phyloP scores from a whole-genome alignment of 2,888 invertebrate species.

The Drosophila leonis region DNA sequence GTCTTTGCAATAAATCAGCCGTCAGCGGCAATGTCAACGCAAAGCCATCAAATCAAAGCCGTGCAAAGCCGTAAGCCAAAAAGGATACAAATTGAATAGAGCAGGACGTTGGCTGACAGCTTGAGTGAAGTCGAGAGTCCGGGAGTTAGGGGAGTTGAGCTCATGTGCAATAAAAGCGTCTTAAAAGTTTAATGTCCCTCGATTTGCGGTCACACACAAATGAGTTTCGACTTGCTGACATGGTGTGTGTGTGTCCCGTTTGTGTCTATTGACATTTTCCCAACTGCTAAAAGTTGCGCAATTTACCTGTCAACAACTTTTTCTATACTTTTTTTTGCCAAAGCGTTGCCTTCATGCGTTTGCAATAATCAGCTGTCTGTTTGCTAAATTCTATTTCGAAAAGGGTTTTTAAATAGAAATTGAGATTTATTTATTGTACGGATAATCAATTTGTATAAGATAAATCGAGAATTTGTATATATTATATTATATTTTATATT shows the following conservation, averaged over 20 bases:
- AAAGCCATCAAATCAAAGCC: conserved; percentile 68
- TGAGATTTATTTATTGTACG: not conserved
- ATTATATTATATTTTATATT: not conserved
- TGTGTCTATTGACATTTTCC: conserved; percentile 25
- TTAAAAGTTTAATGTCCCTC: conserved; percentile 77
- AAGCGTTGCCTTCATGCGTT: not conserved
- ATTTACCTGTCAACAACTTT: conserved; percentile 21
- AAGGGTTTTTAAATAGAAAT: not conserved
- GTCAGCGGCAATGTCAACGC: conserved; percentile 61
- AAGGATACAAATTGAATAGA: conserved; percentile 68
- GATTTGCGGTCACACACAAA: conserved; percentile 69
- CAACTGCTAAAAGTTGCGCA: conserved; percentile 9
- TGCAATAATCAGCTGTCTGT: not conserved
- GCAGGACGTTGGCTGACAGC: conserved; percentile 26
- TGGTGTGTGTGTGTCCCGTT: not conserved
- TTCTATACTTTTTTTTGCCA: not conserved
- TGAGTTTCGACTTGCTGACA: conserved; percentile 55
- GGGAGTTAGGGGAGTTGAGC: conserved; percentile 26
- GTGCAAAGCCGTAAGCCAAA: conserved; percentile 30
- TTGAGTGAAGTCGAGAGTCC: conserved; percentile 27
- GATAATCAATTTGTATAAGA: not conserved
- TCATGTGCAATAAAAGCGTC: conserved; percentile 75
- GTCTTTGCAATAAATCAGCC: conserved; percentile 62
- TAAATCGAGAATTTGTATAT: not conserved
- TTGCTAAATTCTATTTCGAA: not conserved